Percentiles rank a stretch among this genome's conserved stretches.
These are phyloP conservation scores for Eupithecia insigniata DNA, from an alignment of 2,888 invertebrate genomes.

Conservation along the genomic window DNA sequence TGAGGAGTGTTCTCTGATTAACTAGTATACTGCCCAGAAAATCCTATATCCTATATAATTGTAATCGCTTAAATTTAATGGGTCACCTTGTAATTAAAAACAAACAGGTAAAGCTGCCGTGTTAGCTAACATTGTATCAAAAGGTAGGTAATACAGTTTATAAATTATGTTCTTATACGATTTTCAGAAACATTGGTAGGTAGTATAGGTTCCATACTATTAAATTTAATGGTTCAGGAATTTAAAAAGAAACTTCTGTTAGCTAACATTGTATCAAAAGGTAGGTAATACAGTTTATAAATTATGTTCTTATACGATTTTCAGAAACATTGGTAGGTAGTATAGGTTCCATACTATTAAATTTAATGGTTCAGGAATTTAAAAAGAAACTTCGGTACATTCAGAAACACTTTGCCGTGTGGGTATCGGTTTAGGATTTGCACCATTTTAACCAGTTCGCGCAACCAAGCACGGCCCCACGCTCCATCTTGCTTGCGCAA, in stretches of 20 bases:
- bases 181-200: background rate
- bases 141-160: slow-evolving; percentile 1
- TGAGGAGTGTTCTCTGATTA: background rate
- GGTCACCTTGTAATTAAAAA: slow-evolving; percentile 19
- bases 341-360: background rate
- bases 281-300: background rate
- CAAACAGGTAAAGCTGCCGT: slow-evolving; percentile 7
- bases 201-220: background rate
- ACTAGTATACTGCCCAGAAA: background rate
- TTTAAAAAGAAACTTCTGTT: background rate
- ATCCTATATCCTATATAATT: background rate
- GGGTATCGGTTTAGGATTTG: background rate
- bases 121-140: background rate
- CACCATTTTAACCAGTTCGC: too few relatives aligned
- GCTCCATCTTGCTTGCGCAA: too few relatives aligned
- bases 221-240: background rate
- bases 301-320: background rate
- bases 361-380: background rate
- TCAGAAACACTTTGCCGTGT: background rate
- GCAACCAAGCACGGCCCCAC: too few relatives aligned
- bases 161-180: background rate
- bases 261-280: too few relatives aligned
- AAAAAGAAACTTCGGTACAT: too few relatives aligned
- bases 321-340: too few relatives aligned
- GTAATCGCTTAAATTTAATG: background rate